Conservation (phyloP, 2,113 vertebrate genomes). For the Pseudopodoces humilis region DNA sequence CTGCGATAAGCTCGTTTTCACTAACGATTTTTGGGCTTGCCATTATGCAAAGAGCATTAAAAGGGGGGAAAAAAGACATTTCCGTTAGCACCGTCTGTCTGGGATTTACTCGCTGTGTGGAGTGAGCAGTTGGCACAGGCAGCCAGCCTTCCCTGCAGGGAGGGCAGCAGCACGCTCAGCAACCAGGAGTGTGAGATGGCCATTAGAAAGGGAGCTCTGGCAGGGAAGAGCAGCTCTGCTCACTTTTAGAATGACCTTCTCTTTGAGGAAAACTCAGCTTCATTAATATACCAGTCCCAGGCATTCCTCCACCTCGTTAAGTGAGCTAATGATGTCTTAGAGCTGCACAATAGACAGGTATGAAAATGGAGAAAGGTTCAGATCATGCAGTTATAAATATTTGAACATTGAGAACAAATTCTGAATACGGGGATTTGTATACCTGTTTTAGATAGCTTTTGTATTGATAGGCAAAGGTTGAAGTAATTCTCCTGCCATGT, state of each 20-base stretch:
- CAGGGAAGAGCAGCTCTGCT: constrained; percentile 17
- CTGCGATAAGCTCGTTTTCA: constrained; percentile 67
- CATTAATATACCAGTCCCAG: constrained; percentile 39
- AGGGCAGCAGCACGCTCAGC: not conserved
- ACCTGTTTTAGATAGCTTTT: constrained; percentile 12
- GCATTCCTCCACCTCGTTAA: constrained; percentile 39
- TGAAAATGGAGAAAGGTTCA: constrained; percentile 3
- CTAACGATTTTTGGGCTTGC: constrained; percentile 63
- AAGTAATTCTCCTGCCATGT: constrained; percentile 7
- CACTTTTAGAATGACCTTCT: constrained; percentile 48
- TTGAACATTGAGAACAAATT: constrained; percentile 5
- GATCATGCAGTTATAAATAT: constrained; percentile 43
- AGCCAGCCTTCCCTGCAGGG: constrained; percentile 43
- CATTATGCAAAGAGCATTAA: constrained; percentile 71
- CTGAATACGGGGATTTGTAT: not conserved
- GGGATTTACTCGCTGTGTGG: constrained; percentile 47
- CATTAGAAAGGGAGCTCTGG: constrained; percentile 42
- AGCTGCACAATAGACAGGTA: not conserved
- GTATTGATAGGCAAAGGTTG: constrained; percentile 24
- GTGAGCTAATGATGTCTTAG: constrained; percentile 31
- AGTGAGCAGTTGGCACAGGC: constrained; percentile 45
- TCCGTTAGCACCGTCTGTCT: constrained; percentile 55
- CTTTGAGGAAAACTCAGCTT: constrained; percentile 39
- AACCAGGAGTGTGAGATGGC: not conserved
- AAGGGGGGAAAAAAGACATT: constrained; percentile 50